Percentiles rank a stretch among this genome's conserved stretches.
phyloP scores from a whole-genome alignment of 1,140 invertebrate genomes.

The Bombus affinis region DNA sequence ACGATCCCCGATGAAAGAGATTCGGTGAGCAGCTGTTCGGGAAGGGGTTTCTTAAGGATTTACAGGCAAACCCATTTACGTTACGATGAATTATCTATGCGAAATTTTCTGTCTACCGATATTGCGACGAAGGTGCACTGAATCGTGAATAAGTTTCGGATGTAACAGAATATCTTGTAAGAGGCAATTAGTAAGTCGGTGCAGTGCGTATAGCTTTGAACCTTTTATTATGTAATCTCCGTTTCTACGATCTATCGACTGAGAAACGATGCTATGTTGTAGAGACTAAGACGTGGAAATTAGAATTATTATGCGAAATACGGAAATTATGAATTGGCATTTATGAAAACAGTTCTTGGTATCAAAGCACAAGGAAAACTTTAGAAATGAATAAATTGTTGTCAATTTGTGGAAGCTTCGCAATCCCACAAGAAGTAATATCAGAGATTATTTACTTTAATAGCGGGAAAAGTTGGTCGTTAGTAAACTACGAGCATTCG shows the following conservation, averaged over 20 bases:
- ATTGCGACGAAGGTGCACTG: not conserved
- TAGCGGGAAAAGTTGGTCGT: conserved; percentile 34
- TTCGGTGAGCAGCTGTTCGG: conserved; percentile 16
- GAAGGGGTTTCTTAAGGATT: not conserved
- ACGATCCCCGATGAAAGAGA: conserved; percentile 16
- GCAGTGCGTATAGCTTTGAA: not conserved
- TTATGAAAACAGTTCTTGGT: not conserved
- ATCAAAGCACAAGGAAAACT: not conserved
- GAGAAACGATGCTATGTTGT: no score
- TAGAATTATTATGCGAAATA: no score
- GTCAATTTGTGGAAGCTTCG: not conserved
- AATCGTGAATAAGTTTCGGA: not conserved
- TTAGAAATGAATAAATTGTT: not conserved
- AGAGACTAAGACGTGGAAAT: no score
- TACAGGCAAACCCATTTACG: not conserved
- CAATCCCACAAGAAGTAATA: conserved; percentile 11
- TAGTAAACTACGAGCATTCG: conserved; percentile 37
- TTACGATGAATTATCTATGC: not conserved
- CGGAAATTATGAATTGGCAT: not conserved
- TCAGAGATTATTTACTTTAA: conserved; percentile 35
- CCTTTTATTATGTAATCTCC: not conserved
- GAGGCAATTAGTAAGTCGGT: not conserved
- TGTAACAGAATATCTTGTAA: not conserved
- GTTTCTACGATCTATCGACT: not conserved
- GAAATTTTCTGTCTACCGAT: not conserved